Conservation (phyloP, 2,113 vertebrate species). For the Oncorhynchus clarkii region DNA sequence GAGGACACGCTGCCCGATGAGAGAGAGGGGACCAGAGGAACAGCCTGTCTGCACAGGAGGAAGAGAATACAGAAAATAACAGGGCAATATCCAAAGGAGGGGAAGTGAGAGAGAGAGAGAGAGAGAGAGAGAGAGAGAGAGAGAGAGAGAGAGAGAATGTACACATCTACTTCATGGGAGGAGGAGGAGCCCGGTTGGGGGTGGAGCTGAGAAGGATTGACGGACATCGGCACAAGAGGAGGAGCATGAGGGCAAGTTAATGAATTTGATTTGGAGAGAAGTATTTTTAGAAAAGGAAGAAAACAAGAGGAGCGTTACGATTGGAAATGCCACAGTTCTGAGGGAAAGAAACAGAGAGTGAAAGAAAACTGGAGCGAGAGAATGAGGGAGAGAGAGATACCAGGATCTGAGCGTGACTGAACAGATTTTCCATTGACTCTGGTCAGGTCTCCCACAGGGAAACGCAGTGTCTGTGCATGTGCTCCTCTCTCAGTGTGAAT, state of each 20-base stretch:
- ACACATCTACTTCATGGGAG: conserved; percentile 46
- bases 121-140: not conserved
- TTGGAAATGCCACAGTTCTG: too few species aligned
- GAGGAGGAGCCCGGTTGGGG: conserved; percentile 41
- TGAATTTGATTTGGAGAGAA: conserved; percentile 61
- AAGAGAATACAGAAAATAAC: not conserved
- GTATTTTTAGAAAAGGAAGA: conserved; percentile 58
- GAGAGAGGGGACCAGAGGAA: not conserved
- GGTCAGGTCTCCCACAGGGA: conserved; percentile 59
- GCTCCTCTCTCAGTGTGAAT: conserved; percentile 19
- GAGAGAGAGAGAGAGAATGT: conserved; percentile 25
- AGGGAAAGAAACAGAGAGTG: too few species aligned
- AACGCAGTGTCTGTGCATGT: conserved; percentile 21
- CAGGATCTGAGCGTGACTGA: conserved; percentile 54
- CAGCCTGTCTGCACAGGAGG: not conserved
- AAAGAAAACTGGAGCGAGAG: too few species aligned
- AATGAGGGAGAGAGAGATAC: conserved; percentile 37
- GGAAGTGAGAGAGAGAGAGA: conserved; percentile 24
- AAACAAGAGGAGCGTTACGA: conserved; percentile 43
- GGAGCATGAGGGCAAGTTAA: conserved; percentile 61
- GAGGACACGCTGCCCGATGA: conserved; percentile 46
- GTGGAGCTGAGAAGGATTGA: conserved; percentile 35
- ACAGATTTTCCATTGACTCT: conserved; percentile 52
- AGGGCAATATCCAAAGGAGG: too few species aligned
- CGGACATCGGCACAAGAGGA: conserved; percentile 47